phyloP scores from a whole-genome alignment of 2,888 invertebrate genomes.

The Allolobophora icterica region DNA sequence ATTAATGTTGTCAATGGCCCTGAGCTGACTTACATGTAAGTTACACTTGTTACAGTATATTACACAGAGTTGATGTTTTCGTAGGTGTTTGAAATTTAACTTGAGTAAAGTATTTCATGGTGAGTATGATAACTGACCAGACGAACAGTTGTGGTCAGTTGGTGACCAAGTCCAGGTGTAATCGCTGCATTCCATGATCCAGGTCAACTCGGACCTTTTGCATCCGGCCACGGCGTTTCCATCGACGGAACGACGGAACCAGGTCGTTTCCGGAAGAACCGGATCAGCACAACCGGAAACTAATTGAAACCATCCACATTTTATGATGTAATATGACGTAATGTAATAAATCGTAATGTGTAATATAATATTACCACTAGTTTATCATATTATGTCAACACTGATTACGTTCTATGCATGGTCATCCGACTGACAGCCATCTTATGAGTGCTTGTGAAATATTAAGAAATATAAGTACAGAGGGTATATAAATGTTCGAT shows the following conservation, averaged over 20 bases:
- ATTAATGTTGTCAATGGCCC: too few relatives aligned
- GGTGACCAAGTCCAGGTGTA: constrained; percentile 27
- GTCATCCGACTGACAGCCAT: too few relatives aligned
- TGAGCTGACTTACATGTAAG: too few relatives aligned
- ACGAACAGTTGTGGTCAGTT: not conserved
- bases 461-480: too few relatives aligned
- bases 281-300: constrained; percentile 35
- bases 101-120: too few relatives aligned
- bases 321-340: not conserved
- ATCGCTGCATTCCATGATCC: constrained; percentile 25
- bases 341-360: not conserved
- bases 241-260: constrained; percentile 29
- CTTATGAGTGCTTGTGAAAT: too few relatives aligned
- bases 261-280: constrained; percentile 27
- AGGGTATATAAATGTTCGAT: too few relatives aligned
- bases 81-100: too few relatives aligned
- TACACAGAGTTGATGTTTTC: not conserved
- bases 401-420: too few relatives aligned
- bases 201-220: constrained; percentile 21
- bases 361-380: too few relatives aligned
- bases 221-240: constrained; percentile 30
- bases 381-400: too few relatives aligned
- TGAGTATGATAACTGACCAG: not conserved
- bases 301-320: not conserved
- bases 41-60: too few relatives aligned